Percentiles rank a stretch among this genome's conserved stretches.
Conservation (phyloP, 1,140 invertebrate species). For the Phenacoccus solenopsis region DNA sequence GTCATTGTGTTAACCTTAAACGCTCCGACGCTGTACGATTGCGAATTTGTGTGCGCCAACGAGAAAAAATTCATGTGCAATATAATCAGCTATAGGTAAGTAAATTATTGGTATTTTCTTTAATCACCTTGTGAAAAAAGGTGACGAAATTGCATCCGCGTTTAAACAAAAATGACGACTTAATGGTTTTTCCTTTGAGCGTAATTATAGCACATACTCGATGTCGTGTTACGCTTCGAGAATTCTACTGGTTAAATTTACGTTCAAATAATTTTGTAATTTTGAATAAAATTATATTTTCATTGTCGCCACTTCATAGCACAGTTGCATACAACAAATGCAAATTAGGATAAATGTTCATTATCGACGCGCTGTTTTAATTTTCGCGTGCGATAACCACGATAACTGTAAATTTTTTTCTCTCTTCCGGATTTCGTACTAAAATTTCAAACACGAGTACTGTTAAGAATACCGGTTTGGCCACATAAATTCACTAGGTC, state of each 20-base stretch:
- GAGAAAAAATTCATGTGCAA: conserved; percentile 55
- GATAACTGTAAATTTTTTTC: not conserved
- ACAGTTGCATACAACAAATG: no score
- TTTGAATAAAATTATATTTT: not conserved
- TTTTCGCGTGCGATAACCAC: not conserved
- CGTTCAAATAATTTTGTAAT: not conserved
- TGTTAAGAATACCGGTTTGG: no score
- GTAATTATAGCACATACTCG: not conserved
- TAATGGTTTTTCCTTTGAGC: conserved; percentile 8
- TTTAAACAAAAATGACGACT: conserved; percentile 24
- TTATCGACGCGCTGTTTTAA: not conserved
- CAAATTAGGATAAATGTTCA: not conserved
- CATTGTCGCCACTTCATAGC: not conserved
- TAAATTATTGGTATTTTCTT: conserved; percentile 13
- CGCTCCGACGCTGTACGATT: conserved; percentile 53
- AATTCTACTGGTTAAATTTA: not conserved
- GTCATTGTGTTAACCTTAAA: conserved; percentile 48
- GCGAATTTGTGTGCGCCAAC: conserved; percentile 55
- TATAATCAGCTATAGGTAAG: conserved; percentile 59
- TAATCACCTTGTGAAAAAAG: no score
- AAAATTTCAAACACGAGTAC: no score
- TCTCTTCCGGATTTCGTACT: not conserved
- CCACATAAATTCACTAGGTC: no score
- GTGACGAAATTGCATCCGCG: conserved; percentile 33
- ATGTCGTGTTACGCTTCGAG: not conserved